These are phyloP conservation scores for Coleophora deauratella DNA, from an alignment of 2,888 invertebrate species.

Conservation along the genomic window DNA sequence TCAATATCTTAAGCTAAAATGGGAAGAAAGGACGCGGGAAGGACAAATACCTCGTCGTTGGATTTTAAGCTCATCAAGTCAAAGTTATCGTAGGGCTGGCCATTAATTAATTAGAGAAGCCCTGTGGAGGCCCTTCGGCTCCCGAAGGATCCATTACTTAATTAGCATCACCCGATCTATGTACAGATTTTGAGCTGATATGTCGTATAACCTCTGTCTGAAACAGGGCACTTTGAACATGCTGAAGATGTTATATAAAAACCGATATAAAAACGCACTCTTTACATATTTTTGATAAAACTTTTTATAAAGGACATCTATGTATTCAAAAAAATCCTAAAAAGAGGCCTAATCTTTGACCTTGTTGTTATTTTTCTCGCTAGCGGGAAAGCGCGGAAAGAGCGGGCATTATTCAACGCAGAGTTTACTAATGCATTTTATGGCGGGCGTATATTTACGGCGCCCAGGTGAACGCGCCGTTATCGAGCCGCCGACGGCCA, in stretches of 20 bases:
- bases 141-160: constrained; percentile 64
- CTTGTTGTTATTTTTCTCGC: constrained; percentile 26
- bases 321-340: constrained; percentile 15
- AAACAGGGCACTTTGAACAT: too few relatives aligned
- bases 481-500: too few relatives aligned
- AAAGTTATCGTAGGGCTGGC: constrained; percentile 54
- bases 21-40: not conserved
- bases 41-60: not conserved
- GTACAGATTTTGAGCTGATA: constrained; percentile 28
- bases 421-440: constrained; percentile 67
- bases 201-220: constrained; percentile 4
- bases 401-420: constrained; percentile 55
- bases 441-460: constrained; percentile 60
- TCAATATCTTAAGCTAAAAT: too few relatives aligned
- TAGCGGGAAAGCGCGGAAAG: constrained; percentile 26
- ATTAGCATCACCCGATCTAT: constrained; percentile 49
- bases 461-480: constrained; percentile 50
- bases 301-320: too few relatives aligned
- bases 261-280: too few relatives aligned
- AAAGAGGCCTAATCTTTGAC: constrained; percentile 22
- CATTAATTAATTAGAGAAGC: constrained; percentile 65
- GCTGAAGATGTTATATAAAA: too few relatives aligned
- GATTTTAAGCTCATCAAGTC: constrained; percentile 40
- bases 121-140: constrained; percentile 47
- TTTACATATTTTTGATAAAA: constrained; percentile 8